Conservation (phyloP, 2,113 vertebrate genomes). For the Oreotrochilus melanogaster region DNA sequence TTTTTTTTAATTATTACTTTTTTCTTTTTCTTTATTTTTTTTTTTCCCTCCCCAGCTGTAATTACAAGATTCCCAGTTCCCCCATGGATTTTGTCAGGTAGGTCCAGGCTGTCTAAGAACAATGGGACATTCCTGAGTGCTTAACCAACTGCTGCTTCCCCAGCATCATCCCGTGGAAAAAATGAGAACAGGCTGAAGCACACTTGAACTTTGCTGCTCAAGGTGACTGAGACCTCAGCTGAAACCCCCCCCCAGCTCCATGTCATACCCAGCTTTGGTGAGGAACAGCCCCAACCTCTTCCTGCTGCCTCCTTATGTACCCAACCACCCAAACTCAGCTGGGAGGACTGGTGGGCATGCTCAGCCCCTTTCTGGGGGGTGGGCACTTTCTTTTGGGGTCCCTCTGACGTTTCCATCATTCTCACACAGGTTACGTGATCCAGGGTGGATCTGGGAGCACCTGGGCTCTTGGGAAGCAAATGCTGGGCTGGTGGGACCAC, state of each 20-base stretch:
- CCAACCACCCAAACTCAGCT: neutral
- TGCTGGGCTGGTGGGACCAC: neutral
- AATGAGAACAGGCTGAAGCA: neutral
- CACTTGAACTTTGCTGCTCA: neutral
- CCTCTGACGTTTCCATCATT: neutral
- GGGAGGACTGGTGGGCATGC: neutral
- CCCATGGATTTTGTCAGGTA: constrained; percentile 7
- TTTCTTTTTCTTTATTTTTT: too few species aligned
- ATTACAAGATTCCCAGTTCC: neutral
- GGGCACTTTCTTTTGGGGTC: neutral
- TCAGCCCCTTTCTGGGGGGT: too few species aligned
- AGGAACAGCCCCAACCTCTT: constrained; percentile 24
- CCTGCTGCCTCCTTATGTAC: neutral
- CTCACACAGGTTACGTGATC: neutral
- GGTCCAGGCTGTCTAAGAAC: constrained; percentile 13
- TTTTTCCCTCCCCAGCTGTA: neutral
- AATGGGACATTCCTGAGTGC: constrained; percentile 35
- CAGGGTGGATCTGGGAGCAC: neutral
- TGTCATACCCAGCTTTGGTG: neutral
- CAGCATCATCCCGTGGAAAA: neutral
- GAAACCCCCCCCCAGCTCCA: constrained; percentile 31
- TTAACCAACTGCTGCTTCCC: constrained; percentile 43
- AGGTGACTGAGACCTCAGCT: constrained; percentile 39
- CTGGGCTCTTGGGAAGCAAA: neutral
- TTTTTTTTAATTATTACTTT: neutral